Evolutionary conservation across 2,797 vertebrate species (phyloP).

Genomic region (Acanthornis magna): DNA sequence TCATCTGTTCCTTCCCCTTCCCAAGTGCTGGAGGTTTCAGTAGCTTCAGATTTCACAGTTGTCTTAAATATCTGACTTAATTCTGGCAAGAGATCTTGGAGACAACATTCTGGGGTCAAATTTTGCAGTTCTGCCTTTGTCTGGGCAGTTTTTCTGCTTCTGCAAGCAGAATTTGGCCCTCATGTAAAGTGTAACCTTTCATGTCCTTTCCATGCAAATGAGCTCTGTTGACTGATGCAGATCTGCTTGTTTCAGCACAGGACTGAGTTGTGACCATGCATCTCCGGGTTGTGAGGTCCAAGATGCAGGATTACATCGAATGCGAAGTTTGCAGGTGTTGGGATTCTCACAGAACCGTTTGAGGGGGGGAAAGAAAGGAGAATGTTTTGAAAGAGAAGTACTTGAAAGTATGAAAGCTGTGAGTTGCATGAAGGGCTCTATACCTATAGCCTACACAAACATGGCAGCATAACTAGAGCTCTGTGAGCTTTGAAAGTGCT

Average conservation of each 20-base stretch:
- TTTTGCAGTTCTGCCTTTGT: not conserved
- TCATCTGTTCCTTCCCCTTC: slow-evolving; percentile 7
- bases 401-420: not conserved
- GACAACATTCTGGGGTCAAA: not conserved
- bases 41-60: slow-evolving; percentile 22
- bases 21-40: not conserved
- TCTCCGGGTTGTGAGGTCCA: not conserved
- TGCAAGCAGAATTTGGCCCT: not conserved
- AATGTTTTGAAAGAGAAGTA: not conserved
- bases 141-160: not conserved
- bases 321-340: not conserved
- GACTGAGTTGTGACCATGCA: not conserved
- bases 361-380: rapidly evolving
- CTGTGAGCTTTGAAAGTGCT: not conserved
- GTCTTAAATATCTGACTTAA: not conserved
- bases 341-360: not conserved
- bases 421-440: not conserved
- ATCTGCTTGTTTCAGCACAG: not conserved
- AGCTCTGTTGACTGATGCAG: not conserved
- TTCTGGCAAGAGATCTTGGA: not conserved
- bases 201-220: not conserved
- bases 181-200: not conserved
- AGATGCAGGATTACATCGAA: not conserved
- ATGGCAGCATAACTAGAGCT: not conserved
- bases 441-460: not conserved